Evolutionary conservation across 2,888 invertebrate genomes (phyloP).

Genomic region (Cantharis nigra): DNA sequence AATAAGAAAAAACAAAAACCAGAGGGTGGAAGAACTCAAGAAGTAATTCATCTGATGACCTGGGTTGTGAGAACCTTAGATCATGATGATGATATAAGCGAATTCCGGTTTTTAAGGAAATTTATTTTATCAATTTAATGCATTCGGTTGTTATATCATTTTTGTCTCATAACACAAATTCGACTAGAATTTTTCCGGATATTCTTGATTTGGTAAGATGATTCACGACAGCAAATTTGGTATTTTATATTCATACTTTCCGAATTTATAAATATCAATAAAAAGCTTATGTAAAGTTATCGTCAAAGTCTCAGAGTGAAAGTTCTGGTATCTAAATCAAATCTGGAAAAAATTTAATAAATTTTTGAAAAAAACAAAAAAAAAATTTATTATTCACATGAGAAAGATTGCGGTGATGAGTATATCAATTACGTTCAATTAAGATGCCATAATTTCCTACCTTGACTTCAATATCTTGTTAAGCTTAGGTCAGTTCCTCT

Average conservation of each 20-base stretch:
- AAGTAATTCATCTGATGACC: too few relatives aligned
- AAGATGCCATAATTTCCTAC: not conserved
- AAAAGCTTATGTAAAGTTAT: not conserved
- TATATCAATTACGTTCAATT: not conserved
- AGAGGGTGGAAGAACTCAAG: too few relatives aligned
- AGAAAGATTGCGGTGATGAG: not conserved
- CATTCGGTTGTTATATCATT: not conserved
- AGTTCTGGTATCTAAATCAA: not conserved
- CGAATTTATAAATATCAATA: not conserved
- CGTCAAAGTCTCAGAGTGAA: not conserved
- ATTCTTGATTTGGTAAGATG: not conserved
- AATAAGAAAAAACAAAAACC: too few relatives aligned
- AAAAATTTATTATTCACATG: not conserved
- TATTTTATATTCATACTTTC: not conserved
- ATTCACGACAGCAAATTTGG: not conserved
- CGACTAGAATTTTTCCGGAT: not conserved
- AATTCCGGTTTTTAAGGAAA: not conserved
- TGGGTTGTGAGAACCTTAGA: too few relatives aligned
- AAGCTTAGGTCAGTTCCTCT: constrained; percentile 18
- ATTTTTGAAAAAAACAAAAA: not conserved
- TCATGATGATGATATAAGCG: too few relatives aligned
- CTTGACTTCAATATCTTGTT: constrained; percentile 11
- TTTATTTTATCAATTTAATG: not conserved
- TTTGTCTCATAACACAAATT: not conserved
- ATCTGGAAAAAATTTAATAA: not conserved